A percentile compares a stretch with the other conserved stretches of the same genome.
phyloP scores from a whole-genome alignment of 1,140 invertebrate species.

The Megalonaias nervosa region DNA sequence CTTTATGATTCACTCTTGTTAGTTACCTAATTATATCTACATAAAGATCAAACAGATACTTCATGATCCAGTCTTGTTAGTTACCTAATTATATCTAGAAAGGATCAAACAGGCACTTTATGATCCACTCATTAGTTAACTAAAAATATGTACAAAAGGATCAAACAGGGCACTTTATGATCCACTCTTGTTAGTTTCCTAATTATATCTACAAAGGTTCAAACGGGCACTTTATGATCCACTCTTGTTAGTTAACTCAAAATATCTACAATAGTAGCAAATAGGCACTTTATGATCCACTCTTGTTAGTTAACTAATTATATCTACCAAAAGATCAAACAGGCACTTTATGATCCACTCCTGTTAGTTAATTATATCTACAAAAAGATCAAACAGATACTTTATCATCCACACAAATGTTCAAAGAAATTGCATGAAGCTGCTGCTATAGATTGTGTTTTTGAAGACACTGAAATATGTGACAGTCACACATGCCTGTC shows the following conservation, averaged over 20 bases:
- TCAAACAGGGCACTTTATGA: too few relatives aligned
- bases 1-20: background rate
- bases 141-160: too few relatives aligned
- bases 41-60: background rate
- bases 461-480: too few relatives aligned
- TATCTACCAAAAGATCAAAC: too few relatives aligned
- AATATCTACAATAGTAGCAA: background rate
- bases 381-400: background rate
- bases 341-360: too few relatives aligned
- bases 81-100: too few relatives aligned
- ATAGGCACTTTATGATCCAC: too few relatives aligned
- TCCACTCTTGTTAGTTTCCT: background rate
- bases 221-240: too few relatives aligned
- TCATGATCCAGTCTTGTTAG: background rate
- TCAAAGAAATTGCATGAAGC: background rate
- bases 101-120: background rate
- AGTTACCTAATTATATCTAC: too few relatives aligned
- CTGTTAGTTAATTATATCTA: background rate
- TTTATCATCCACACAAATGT: background rate
- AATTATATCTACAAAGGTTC: too few relatives aligned
- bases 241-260: background rate
- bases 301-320: background rate
- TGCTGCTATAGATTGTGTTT: background rate
- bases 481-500: too few relatives aligned
- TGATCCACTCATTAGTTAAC: too few relatives aligned